Conservation (phyloP, 2,113 vertebrate genomes). For the Podarcis raffonei region DNA sequence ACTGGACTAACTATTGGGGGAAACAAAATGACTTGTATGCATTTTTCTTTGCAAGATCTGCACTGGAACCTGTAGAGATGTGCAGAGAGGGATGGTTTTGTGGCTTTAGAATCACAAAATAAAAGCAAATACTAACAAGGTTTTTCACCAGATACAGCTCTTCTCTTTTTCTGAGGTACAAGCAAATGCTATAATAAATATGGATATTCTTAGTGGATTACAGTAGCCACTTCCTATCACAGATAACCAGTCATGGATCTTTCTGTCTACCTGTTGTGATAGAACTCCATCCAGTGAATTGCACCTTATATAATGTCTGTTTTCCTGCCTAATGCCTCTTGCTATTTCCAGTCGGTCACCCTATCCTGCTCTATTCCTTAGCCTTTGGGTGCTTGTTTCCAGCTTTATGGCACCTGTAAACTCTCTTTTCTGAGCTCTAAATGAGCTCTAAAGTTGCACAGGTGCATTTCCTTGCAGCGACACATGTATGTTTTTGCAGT, state of each 20-base stretch:
- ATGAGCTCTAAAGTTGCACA: not conserved
- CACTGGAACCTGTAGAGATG: not conserved
- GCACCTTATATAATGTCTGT: not conserved
- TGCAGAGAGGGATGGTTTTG: not conserved
- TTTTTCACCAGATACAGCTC: not conserved
- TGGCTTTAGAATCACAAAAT: not conserved
- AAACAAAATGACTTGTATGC: not conserved
- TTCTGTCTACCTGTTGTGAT: not conserved
- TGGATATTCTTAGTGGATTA: not conserved
- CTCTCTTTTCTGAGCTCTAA: not conserved
- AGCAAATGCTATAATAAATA: no score
- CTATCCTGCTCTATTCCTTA: no score
- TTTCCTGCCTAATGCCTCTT: not conserved
- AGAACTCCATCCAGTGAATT: not conserved
- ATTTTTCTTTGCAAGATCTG: not conserved
- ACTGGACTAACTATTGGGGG: conserved; percentile 4
- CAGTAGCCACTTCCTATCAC: not conserved
- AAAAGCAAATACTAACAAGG: not conserved
- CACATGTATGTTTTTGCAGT: not conserved
- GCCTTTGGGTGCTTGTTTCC: not conserved
- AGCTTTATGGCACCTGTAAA: not conserved
- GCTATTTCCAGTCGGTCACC: not conserved
- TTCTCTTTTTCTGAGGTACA: not conserved
- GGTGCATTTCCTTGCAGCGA: not conserved
- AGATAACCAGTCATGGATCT: not conserved